Evolutionary conservation across 2,797 vertebrate genomes (phyloP).

Genomic region (Anabas testudineus): DNA sequence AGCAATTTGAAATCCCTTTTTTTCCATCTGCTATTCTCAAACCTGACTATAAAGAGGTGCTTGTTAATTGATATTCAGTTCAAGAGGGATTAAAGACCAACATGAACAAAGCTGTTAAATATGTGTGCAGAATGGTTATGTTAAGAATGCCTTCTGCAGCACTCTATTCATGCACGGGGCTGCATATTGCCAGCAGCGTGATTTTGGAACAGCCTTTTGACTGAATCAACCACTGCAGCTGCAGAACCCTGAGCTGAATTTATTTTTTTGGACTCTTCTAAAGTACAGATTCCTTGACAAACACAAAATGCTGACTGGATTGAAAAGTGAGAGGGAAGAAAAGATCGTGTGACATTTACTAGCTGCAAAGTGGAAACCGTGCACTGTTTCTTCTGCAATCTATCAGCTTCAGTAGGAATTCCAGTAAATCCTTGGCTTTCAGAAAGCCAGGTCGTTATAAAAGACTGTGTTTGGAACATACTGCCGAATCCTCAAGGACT

Average conservation of each 20-base stretch:
- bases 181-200: slow-evolving; percentile 75
- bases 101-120: slow-evolving; percentile 76
- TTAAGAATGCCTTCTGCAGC: slow-evolving; percentile 79
- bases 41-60: slow-evolving; percentile 68
- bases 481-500: neutral
- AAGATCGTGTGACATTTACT: slow-evolving; percentile 56
- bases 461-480: too few species aligned
- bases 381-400: slow-evolving; percentile 70
- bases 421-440: neutral
- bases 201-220: slow-evolving; percentile 39
- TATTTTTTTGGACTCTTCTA: slow-evolving; percentile 27
- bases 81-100: slow-evolving; percentile 65
- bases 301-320: slow-evolving; percentile 87
- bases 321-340: slow-evolving; percentile 77
- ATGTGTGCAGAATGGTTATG: slow-evolving; percentile 80
- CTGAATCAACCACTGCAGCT: slow-evolving; percentile 51
- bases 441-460: too few species aligned
- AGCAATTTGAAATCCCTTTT: slow-evolving; percentile 81
- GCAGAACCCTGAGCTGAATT: slow-evolving; percentile 25
- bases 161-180: slow-evolving; percentile 62
- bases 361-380: neutral
- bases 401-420: slow-evolving; percentile 70
- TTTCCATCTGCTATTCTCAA: slow-evolving; percentile 61
- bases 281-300: slow-evolving; percentile 41
- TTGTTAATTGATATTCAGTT: slow-evolving; percentile 83